phyloP scores from a whole-genome alignment of 2,888 invertebrate genomes.

The Zhuqinia jingwanae region DNA sequence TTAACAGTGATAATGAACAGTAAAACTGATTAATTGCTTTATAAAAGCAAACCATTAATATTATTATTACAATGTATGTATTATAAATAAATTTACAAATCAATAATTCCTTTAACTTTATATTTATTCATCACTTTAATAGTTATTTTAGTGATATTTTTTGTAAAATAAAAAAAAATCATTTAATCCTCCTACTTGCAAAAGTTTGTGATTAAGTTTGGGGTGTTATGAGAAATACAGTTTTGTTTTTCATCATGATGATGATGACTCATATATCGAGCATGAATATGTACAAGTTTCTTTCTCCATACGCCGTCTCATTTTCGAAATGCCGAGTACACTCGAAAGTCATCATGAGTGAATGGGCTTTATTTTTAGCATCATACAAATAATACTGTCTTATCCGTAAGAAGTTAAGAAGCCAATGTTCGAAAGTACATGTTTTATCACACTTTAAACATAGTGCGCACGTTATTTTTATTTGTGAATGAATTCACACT shows the following conservation, averaged over 20 bases:
- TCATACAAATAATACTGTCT: neutral
- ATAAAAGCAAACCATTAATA: neutral
- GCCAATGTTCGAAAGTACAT: constrained; percentile 35
- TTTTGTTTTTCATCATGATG: too few relatives aligned
- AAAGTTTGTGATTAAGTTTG: neutral
- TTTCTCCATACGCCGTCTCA: too few relatives aligned
- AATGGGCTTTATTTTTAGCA: constrained; percentile 35
- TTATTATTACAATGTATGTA: neutral
- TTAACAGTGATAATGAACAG: constrained; percentile 35
- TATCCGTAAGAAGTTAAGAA: neutral
- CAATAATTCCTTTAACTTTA: neutral
- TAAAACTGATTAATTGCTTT: neutral
- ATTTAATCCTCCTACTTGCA: neutral
- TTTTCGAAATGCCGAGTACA: neutral
- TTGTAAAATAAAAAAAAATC: neutral
- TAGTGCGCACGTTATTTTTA: neutral
- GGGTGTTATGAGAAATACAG: neutral
- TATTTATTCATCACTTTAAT: neutral
- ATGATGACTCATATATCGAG: too few relatives aligned
- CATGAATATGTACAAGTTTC: too few relatives aligned
- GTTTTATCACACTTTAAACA: neutral
- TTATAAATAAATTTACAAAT: neutral
- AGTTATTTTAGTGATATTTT: neutral
- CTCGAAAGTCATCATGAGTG: neutral
- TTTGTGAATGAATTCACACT: too few relatives aligned